A percentile compares a stretch with the other conserved stretches of the same genome.
These are phyloP conservation scores for Indicator indicator DNA, from an alignment of 2,113 vertebrate species.

Conservation along the genomic window DNA sequence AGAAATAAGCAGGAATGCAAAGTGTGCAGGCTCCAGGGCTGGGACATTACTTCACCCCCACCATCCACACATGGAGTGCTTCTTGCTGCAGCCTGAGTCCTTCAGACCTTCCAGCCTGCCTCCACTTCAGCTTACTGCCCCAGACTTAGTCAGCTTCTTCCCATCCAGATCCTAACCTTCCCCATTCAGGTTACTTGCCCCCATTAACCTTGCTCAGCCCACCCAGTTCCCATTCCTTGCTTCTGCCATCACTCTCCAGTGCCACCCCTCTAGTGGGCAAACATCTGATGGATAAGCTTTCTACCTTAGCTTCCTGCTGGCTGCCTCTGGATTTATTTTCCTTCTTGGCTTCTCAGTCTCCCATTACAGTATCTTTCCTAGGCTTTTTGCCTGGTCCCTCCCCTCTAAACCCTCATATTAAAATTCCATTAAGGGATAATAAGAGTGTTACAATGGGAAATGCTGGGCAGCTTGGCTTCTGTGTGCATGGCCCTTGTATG, in stretches of 20 bases:
- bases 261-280: neutral
- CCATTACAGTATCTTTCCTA: neutral
- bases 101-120: neutral
- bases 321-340: neutral
- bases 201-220: neutral
- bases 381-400: neutral
- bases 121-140: neutral
- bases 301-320: neutral
- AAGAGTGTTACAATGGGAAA: neutral
- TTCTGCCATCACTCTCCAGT: neutral
- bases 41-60: neutral
- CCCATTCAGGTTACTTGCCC: neutral
- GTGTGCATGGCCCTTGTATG: neutral
- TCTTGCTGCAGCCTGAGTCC: neutral
- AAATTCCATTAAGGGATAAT: neutral
- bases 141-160: neutral
- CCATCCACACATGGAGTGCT: rapidly evolving
- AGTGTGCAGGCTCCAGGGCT: neutral
- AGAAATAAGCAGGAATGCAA: neutral
- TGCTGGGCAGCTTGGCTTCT: neutral
- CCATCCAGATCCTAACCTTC: neutral
- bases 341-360: neutral
- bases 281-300: neutral
- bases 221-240: neutral
- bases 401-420: neutral